Percentiles rank a stretch among this genome's conserved stretches.
These are phyloP conservation scores for Drosophila gaucha DNA, from an alignment of 2,888 invertebrate species.

Conservation along the genomic window DNA sequence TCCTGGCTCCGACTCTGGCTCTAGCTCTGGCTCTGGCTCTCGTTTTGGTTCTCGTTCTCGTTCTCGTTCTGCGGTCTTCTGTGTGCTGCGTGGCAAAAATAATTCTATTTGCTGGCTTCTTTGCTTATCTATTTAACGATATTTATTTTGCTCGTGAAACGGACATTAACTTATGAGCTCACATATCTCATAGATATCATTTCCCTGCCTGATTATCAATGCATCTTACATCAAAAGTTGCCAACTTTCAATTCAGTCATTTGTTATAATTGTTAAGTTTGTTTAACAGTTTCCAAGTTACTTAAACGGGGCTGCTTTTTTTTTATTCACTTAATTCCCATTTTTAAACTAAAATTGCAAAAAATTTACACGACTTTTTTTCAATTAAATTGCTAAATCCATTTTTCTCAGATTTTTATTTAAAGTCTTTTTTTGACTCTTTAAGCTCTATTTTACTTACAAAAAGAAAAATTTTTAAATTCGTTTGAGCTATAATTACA, in stretches of 20 bases:
- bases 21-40: neutral
- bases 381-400: neutral
- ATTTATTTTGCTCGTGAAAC: slow-evolving; percentile 55
- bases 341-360: too few species aligned
- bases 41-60: too few species aligned
- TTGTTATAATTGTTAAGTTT: slow-evolving; percentile 4
- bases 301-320: too few species aligned
- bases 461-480: too few species aligned
- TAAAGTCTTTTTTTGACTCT: neutral
- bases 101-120: slow-evolving; percentile 69
- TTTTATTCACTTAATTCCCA: too few species aligned
- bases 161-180: slow-evolving; percentile 56
- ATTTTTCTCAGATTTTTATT: neutral
- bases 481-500: neutral
- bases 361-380: neutral
- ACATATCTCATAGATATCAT: slow-evolving; percentile 29
- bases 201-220: slow-evolving; percentile 2
- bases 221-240: neutral
- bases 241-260: neutral
- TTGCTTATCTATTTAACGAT: slow-evolving; percentile 69
- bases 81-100: slow-evolving; percentile 49
- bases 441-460: too few species aligned
- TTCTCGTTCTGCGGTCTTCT: slow-evolving; percentile 22
- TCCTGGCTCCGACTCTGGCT: neutral
- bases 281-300: neutral